Evolutionary conservation across 2,888 invertebrate species (phyloP), one percentile per base, ranked within the genome.

Genomic region (Syrphus vitripennis): DNA sequence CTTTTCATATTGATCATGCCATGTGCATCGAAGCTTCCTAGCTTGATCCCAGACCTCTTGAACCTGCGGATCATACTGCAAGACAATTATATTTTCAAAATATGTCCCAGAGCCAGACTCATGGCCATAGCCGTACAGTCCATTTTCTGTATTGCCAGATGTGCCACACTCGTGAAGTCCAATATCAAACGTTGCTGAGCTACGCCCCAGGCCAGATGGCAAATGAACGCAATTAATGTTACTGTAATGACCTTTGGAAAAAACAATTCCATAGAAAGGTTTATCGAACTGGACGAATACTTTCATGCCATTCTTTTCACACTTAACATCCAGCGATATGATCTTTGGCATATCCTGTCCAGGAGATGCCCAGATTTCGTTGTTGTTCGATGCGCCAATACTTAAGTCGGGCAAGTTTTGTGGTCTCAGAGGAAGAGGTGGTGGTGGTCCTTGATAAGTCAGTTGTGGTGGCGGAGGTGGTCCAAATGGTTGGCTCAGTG

Each of bases 21-120:
- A 98, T 0, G 98, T 98, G 92, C 98, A 98, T 14, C 98, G 94
- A 26, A 98, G 91, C 91, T 98, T 98, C 70, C 98, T 94, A 0
- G 98, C 98, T 92, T 98, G 97, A 93, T 98, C 98, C 98, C 98
- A 98, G 2, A 97, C 97, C 93, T 98, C 98, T 92, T 98, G 98
- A 0, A 98, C 97, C 93, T 97, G 96, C 3, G 97, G 97, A 92
- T 98, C 98, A 90, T 98, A 98, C 90, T 98, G 98, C 79, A 98
- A 95, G 16, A 98, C 97, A 89, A 98, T 97, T 63, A 97, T 97
- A 90, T 98, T 98, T 93, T 98, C 98, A 89, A 98, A 98, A 92
- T 96, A 98, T 1, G 97, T 97, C 6, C 98, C 98, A 2, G 97
- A 97, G 0, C 97, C 97, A 0, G 97, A 96, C 78, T 97, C 97